Base-by-base conservation (phyloP, 2,113 vertebrate species). In the Macrotus californicus region DNA sequence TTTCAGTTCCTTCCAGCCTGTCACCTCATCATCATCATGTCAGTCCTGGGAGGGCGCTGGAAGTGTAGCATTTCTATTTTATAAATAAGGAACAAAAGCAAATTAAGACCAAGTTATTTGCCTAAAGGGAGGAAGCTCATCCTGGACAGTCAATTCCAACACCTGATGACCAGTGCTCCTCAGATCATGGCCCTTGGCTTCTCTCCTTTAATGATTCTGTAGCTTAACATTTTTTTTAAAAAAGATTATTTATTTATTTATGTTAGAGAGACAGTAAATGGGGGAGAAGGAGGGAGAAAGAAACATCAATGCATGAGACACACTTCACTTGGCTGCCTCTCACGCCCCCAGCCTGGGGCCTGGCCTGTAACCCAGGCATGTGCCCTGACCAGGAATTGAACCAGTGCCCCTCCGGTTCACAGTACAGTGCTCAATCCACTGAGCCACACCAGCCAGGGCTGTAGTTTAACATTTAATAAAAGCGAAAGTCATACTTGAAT, bases 401-500 rank as follows among this genome's bases (percentile, higher is more conserved):
- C 19, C 54, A 56, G 54, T 21, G 2, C 8, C 54, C 21, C 19
- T 56, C 54, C 22, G 54, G 54, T 56, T 56, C 54, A 22, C 19
- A 56, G 54, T 56, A 19, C 54, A 22, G 54, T 21, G 3, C 54
- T 56, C 54, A 56, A 56, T 56, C 54, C 54, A 22, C 19, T 22
- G 18, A 56, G 21, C 54, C 54, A 22, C 5, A 7, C 54, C 52
- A 54, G 52, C 52, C 54, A 56, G 54, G 54, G 21, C 39, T 50
- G 54, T 88, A 73, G 19, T 73, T 88, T 87, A 93, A 96, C 59
- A 93, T 91, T 83, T 61, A 93, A 70, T 80, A 80, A 84, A 52
- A 94, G 3, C 56, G 85, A 93, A 7, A 84, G 80, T 73, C 66
- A 94, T 16, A 87, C 18, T 70, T 94, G 83, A 43, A 73, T 29